phyloP scores from a whole-genome alignment of 2,888 invertebrate genomes.

The Horisme vitalbata region DNA sequence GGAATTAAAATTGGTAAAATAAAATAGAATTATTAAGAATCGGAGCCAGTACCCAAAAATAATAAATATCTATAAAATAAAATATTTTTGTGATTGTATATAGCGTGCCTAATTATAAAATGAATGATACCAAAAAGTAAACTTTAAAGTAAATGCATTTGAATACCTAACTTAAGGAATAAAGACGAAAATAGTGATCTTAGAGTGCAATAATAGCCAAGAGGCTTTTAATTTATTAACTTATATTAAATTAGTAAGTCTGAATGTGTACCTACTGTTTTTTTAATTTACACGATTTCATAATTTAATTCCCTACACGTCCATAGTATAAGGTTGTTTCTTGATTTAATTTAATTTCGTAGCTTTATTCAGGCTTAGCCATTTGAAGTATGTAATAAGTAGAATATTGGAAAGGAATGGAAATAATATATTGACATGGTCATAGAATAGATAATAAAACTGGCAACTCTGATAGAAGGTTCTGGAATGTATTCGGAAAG shows the following conservation, averaged over 20 bases:
- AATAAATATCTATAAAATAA: not conserved
- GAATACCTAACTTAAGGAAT: conserved; percentile 12
- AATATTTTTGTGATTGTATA: conserved; percentile 2
- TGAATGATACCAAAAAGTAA: not conserved
- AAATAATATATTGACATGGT: conserved; percentile 15
- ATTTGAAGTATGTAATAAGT: not conserved
- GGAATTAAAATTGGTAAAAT: too few species aligned
- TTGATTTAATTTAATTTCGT: not conserved
- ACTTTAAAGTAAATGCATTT: conserved; percentile 19
- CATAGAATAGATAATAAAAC: conserved; percentile 4
- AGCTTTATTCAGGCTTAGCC: conserved; percentile 11
- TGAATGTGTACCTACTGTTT: not conserved
- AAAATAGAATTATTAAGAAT: too few species aligned
- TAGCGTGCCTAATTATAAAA: too few species aligned
- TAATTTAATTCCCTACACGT: conserved; percentile 9
- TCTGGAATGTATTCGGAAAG: not conserved
- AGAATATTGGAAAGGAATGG: not conserved
- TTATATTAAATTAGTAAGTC: not conserved
- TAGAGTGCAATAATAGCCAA: conserved; percentile 16
- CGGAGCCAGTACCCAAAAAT: too few species aligned
- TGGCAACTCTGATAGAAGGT: not conserved
- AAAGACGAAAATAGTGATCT: conserved; percentile 8
- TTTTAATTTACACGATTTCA: not conserved
- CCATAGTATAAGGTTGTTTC: conserved; percentile 8
- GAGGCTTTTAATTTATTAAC: conserved; percentile 20